phyloP scores from a whole-genome alignment of 2,888 invertebrate genomes.

The Drosophila barbarae region DNA sequence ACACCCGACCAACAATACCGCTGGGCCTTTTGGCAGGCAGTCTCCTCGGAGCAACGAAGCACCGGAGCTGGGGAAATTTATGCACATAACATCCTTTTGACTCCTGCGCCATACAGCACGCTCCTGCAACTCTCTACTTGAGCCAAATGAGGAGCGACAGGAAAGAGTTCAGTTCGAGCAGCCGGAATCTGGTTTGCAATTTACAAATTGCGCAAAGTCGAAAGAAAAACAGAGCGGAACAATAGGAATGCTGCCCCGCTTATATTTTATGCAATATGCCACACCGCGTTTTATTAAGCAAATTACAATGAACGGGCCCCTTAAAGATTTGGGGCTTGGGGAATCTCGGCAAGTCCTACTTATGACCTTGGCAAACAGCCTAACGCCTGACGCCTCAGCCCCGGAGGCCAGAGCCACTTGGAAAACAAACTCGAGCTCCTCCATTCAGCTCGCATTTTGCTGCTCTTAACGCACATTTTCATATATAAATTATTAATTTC shows the following conservation, averaged over 20 bases:
- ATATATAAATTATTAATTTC: conserved; percentile 77
- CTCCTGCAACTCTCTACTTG: conserved; percentile 51
- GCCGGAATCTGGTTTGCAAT: conserved; percentile 74
- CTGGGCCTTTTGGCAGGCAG: conserved; percentile 35
- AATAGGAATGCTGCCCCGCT: conserved; percentile 39
- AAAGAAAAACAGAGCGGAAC: conserved; percentile 30
- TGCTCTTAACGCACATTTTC: conserved; percentile 78
- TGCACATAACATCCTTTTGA: conserved; percentile 38
- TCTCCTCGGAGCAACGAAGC: conserved; percentile 22
- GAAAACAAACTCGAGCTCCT: conserved; percentile 64
- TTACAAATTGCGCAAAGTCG: conserved; percentile 72
- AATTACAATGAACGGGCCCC: conserved; percentile 62
- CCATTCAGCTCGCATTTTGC: conserved; percentile 40
- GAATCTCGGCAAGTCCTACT: conserved; percentile 70
- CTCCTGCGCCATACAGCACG: conserved; percentile 6
- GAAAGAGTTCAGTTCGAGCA: conserved; percentile 37
- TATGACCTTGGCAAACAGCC: conserved; percentile 74
- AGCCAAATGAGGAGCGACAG: conserved; percentile 68
- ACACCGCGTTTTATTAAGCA: conserved; percentile 74
- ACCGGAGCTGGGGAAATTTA: conserved; percentile 25
- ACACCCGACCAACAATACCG: conserved; percentile 17
- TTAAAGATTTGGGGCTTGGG: conserved; percentile 22
- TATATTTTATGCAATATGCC: conserved; percentile 75
- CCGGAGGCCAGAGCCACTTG: conserved; percentile 68
- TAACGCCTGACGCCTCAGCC: conserved; percentile 51